Percentiles rank a stretch among this genome's conserved stretches.
Conservation (phyloP, 23 tunicate species). For the Aplidium turbinatum region DNA sequence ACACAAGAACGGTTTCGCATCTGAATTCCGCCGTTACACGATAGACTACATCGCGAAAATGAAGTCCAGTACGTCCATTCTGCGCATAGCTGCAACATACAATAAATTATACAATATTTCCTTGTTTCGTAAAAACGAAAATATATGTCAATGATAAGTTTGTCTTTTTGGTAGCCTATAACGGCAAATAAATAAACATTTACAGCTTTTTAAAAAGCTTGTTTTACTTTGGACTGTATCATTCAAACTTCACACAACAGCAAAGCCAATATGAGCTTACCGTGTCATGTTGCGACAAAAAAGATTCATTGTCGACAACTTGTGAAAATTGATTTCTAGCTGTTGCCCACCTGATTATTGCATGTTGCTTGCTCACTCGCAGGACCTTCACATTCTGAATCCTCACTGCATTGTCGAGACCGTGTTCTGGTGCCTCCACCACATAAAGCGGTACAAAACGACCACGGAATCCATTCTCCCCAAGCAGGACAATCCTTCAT, state of each 20-base stretch:
- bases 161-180: too few species aligned
- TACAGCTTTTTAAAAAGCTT: too few species aligned
- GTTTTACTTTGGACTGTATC: too few species aligned
- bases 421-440: slow-evolving; percentile 44
- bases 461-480: slow-evolving; percentile 50
- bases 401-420: slow-evolving; percentile 35
- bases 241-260: too few species aligned
- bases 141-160: too few species aligned
- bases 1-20: slow-evolving; percentile 44
- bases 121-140: too few species aligned
- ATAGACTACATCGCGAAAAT: slow-evolving; percentile 45
- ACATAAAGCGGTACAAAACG: slow-evolving; percentile 47
- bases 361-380: slow-evolving; percentile 26
- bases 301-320: background rate
- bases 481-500: slow-evolving; percentile 44
- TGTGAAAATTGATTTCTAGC: background rate
- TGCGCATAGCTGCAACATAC: slow-evolving; percentile 62
- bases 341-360: slow-evolving; percentile 24
- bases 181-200: too few species aligned
- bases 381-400: slow-evolving; percentile 26
- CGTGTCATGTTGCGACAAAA: too few species aligned
- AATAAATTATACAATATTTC: too few species aligned
- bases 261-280: too few species aligned
- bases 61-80: slow-evolving; percentile 58
- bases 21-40: slow-evolving; percentile 71